Percentiles rank a stretch among this genome's conserved stretches.
phyloP scores from a whole-genome alignment of 2,888 invertebrate genomes.

The Oxytorus armatus region DNA sequence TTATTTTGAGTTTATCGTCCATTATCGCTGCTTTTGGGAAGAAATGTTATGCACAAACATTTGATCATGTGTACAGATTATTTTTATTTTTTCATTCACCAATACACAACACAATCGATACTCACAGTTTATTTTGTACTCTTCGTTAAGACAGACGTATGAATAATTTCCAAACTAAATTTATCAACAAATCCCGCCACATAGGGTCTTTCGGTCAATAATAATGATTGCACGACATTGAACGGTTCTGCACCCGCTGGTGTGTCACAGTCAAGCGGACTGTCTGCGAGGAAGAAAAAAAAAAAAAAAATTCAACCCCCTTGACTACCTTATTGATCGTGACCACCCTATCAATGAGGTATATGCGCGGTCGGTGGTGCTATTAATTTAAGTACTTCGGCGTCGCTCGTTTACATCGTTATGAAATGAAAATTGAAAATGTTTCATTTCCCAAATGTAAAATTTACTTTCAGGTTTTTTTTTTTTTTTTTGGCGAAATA shows the following conservation, averaged over 20 bases:
- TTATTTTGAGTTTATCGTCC: too few relatives aligned
- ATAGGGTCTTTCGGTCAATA: conserved; percentile 62
- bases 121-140: conserved; percentile 58
- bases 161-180: conserved; percentile 61
- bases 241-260: conserved; percentile 36
- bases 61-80: not conserved
- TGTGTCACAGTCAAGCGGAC: conserved; percentile 24
- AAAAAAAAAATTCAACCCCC: conserved; percentile 44
- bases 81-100: not conserved
- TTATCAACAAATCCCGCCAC: conserved; percentile 63
- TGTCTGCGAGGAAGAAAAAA: not conserved
- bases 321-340: conserved; percentile 57
- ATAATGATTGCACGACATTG: conserved; percentile 44
- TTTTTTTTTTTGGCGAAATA: too few relatives aligned
- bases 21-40: too few relatives aligned
- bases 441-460: too few relatives aligned
- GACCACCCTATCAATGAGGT: conserved; percentile 40
- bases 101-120: conserved; percentile 11
- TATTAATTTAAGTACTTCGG: too few relatives aligned
- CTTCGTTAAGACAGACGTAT: conserved; percentile 58
- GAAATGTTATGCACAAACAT: too few relatives aligned
- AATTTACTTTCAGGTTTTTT: too few relatives aligned
- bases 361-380: not conserved
- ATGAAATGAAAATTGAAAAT: too few relatives aligned
- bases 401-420: too few relatives aligned